phyloP scores from a whole-genome alignment of 2,888 invertebrate genomes.

The Cephus pulcher region DNA sequence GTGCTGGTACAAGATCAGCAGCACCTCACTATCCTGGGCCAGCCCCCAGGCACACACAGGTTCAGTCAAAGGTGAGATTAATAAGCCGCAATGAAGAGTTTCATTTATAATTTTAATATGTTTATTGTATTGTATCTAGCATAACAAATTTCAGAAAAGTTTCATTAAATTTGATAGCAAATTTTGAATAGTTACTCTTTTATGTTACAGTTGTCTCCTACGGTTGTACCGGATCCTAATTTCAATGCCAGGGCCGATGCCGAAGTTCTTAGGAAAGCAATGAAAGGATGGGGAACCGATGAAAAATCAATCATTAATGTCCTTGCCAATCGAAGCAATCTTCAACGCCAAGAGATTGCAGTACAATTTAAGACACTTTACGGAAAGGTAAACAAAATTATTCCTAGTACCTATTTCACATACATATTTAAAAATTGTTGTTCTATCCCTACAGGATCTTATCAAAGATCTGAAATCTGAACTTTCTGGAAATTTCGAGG shows the following conservation, averaged over 20 bases:
- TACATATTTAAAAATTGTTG: background rate
- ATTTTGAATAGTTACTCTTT: conserved; percentile 15
- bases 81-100: background rate
- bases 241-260: conserved; percentile 69
- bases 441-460: conserved; percentile 56
- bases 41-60: conserved; percentile 51
- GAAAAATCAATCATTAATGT: conserved; percentile 73
- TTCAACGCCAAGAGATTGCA: conserved; percentile 72
- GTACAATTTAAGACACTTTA: conserved; percentile 73
- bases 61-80: conserved; percentile 55
- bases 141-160: background rate
- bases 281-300: conserved; percentile 75
- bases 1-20: conserved; percentile 35
- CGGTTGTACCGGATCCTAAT: conserved; percentile 61
- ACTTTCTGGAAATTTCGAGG: conserved; percentile 71
- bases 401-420: background rate
- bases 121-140: background rate
- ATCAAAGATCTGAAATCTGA: conserved; percentile 71
- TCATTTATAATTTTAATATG: background rate
- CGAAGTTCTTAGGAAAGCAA: conserved; percentile 70
- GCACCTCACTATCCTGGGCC: conserved; percentile 39
- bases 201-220: conserved; percentile 63
- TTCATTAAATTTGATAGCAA: background rate
- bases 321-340: conserved; percentile 71
- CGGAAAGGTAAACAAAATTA: conserved; percentile 69